A percentile compares a stretch with the other conserved stretches of the same genome.
Conservation (phyloP, 1,140 invertebrate genomes). For the Zaprionus ornatus region DNA sequence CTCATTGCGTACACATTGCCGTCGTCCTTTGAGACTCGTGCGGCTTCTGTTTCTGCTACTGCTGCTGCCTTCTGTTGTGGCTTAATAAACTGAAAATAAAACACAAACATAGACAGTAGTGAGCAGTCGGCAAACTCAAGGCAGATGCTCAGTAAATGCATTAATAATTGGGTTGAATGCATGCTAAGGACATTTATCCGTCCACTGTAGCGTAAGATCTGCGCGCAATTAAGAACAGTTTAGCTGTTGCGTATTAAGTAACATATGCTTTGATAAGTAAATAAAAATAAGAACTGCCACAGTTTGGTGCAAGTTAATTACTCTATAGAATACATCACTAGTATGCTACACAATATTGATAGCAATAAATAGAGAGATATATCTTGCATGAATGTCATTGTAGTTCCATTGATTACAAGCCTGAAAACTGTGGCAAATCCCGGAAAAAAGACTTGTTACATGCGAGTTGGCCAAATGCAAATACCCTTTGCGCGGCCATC, state of each 20-base stretch:
- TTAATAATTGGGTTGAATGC: slow-evolving; percentile 13
- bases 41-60: neutral
- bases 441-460: neutral
- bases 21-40: neutral
- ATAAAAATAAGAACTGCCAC: slow-evolving; percentile 5
- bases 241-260: slow-evolving; percentile 38
- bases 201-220: slow-evolving; percentile 14
- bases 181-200: neutral
- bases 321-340: neutral
- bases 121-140: neutral
- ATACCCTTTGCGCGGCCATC: neutral
- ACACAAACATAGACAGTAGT: slow-evolving; percentile 3
- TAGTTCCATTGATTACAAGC: too few relatives aligned
- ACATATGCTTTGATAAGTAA: slow-evolving; percentile 44
- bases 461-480: neutral
- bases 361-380: neutral
- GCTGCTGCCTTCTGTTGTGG: neutral
- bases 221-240: slow-evolving; percentile 60
- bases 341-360: too few relatives aligned
- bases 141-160: neutral
- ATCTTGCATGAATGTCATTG: neutral
- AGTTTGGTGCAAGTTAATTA: neutral
- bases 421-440: too few relatives aligned
- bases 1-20: slow-evolving; percentile 2
- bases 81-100: neutral